Evolutionary conservation across 1,140 invertebrate genomes (phyloP), one percentile per base, ranked within the genome.

Genomic region (Drosophila novamexicana): DNA sequence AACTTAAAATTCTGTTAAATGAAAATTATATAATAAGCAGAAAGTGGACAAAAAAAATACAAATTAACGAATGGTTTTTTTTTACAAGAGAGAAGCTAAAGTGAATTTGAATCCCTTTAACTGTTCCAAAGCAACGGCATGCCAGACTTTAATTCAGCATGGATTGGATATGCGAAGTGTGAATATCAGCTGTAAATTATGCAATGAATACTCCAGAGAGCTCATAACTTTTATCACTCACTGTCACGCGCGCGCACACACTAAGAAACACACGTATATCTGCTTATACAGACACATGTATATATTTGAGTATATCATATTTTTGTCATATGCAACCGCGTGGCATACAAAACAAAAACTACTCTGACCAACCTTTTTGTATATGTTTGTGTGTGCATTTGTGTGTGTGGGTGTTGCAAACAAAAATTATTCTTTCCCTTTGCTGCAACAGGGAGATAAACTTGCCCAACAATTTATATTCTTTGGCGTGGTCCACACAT

Each of bases 141-240:
- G 22, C 22, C 22, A 29, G 22, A 29, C 22, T 29, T 29, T 29
- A 29, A 29, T 29, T 29, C 22, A 29, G 22, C 22, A 29, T 5
- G 22, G 22, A 36, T 9, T 58, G 34, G 10, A 32, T 37, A 50
- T 40, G 49, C 40, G 22, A 49, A 50, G 8, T 54, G 39, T 34
- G 37, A 18, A 54, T n/a, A 9, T 32, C 22, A 56, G 61, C 67
- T 76, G 53, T 77, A 77, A 74, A 82, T 66, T 75, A 73, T 50
- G 66, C 62, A 66, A 16, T 54, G 64, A 40, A 68, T 72, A 63
- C 59, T 68, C 68, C 54, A 64, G 75, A 89, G 84, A 80, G 77
- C 74, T 72, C 83, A 88, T 88, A 89, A 89, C 77, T 88, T 75
- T 77, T 89, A 79, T 89, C 80, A 88, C 80, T 83, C 84, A 88